These are phyloP conservation scores for Rhegmatorhina hoffmannsi DNA, from an alignment of 2,113 vertebrate genomes.

Conservation along the genomic window DNA sequence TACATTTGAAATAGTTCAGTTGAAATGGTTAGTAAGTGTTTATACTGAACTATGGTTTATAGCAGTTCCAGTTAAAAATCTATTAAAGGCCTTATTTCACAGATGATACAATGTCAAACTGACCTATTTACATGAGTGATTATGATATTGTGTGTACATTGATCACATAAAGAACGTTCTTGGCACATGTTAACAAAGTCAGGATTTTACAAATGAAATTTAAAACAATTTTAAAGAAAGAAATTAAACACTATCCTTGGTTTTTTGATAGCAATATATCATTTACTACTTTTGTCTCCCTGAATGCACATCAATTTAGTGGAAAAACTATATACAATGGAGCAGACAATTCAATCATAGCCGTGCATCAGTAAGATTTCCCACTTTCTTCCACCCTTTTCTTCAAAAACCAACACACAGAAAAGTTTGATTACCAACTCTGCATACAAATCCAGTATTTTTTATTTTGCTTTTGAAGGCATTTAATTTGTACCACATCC, in stretches of 20 bases:
- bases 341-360: background rate
- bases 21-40: background rate
- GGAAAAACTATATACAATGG: background rate
- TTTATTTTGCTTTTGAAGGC: background rate
- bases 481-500: background rate
- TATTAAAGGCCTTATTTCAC: background rate
- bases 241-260: accelerated
- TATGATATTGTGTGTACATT: background rate
- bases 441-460: background rate
- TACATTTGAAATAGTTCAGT: background rate
- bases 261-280: background rate
- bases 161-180: background rate
- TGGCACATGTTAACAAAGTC: background rate
- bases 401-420: background rate
- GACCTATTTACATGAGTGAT: background rate
- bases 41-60: background rate
- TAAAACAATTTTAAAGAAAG: background rate
- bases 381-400: background rate
- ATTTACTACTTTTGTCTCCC: background rate
- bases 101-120: background rate
- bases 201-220: background rate
- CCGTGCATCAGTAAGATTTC: background rate
- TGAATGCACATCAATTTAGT: background rate
- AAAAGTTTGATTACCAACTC: background rate
- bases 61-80: background rate